Evolutionary conservation across 2,888 invertebrate genomes (phyloP).

Genomic region (Nebria brevicollis): DNA sequence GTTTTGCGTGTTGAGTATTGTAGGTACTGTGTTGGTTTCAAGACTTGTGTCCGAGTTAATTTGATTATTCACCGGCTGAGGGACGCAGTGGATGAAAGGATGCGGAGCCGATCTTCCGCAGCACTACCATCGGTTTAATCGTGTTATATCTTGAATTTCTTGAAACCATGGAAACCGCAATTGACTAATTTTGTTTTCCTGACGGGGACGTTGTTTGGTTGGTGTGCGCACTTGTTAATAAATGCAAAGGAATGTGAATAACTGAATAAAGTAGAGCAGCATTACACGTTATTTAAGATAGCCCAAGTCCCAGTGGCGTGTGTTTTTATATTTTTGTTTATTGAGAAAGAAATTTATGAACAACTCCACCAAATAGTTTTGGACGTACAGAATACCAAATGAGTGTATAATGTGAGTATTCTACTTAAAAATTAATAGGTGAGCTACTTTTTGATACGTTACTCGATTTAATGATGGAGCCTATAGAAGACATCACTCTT

Average conservation of each 20-base stretch:
- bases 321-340: background rate
- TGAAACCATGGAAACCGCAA: slow-evolving; percentile 33
- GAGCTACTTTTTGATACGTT: too few relatives aligned
- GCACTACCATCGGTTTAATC: slow-evolving; percentile 20
- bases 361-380: background rate
- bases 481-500: too few relatives aligned
- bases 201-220: background rate
- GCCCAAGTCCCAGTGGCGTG: background rate
- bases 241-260: background rate
- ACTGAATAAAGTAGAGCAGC: background rate
- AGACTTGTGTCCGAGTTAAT: slow-evolving; percentile 15
- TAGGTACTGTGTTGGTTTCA: background rate
- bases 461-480: too few relatives aligned
- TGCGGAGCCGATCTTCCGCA: slow-evolving; percentile 21
- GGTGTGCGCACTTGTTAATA: slow-evolving; percentile 6
- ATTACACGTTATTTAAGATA: background rate
- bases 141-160: slow-evolving; percentile 32
- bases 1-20: background rate
- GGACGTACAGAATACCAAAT: background rate
- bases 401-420: too few relatives aligned
- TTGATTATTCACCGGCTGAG: slow-evolving; percentile 14
- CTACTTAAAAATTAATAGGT: too few relatives aligned
- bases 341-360: background rate
- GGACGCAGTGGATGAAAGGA: background rate
- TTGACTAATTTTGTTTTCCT: slow-evolving; percentile 32